Percentiles rank a stretch among this genome's conserved stretches.
Conservation (phyloP, 2,113 vertebrate genomes). For the Gymnogyps californianus region DNA sequence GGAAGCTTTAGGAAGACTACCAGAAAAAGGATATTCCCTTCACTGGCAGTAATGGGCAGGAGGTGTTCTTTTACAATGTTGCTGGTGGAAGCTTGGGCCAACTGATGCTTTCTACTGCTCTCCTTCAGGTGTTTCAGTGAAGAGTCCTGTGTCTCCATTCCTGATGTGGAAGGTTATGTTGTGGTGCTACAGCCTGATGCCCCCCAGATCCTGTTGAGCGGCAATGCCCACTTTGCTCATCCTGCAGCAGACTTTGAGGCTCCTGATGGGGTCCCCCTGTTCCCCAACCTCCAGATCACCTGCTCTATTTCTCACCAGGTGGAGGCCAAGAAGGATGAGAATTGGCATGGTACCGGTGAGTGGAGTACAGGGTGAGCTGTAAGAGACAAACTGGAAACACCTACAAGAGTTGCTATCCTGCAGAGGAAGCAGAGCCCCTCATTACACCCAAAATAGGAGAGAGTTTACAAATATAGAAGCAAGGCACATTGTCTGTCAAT, state of each 20-base stretch:
- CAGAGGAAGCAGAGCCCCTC: background rate
- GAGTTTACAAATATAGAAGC: constrained; percentile 9
- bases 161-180: constrained; percentile 92
- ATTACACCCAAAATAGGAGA: background rate
- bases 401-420: background rate
- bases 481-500: background rate
- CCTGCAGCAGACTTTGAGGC: constrained; percentile 88
- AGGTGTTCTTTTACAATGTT: background rate
- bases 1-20: background rate
- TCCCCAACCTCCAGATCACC: constrained; percentile 90
- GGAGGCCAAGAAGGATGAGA: constrained; percentile 78
- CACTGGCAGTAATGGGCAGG: background rate
- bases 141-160: constrained; percentile 93
- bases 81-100: background rate
- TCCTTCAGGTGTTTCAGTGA: constrained; percentile 90
- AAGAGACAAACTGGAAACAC: background rate
- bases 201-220: constrained; percentile 91
- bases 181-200: constrained; percentile 96
- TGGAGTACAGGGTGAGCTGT: background rate
- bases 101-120: background rate
- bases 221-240: constrained; percentile 86
- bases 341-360: constrained; percentile 75
- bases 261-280: constrained; percentile 86
- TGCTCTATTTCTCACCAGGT: constrained; percentile 91
- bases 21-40: background rate